phyloP scores from a whole-genome alignment of 2,797 vertebrate species.

The Amazona finschi region DNA sequence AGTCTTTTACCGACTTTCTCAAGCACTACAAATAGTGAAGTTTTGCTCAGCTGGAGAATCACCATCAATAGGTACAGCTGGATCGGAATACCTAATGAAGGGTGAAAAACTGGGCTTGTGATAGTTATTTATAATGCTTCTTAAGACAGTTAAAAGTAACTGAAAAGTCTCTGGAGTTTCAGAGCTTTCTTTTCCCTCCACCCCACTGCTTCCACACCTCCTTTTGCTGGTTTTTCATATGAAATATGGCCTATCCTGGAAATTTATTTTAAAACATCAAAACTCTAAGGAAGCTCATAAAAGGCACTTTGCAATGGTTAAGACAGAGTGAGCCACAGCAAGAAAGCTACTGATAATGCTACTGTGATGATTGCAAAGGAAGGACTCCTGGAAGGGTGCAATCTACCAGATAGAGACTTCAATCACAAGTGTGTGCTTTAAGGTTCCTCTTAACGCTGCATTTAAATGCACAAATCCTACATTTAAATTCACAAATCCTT shows the following conservation, averaged over 20 bases:
- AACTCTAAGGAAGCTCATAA: neutral
- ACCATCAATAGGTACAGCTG: slow-evolving; percentile 21
- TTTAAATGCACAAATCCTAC: neutral
- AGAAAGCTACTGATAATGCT: neutral
- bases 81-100: neutral
- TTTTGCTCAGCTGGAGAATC: slow-evolving; percentile 30
- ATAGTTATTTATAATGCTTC: neutral
- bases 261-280: neutral
- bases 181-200: slow-evolving; percentile 1
- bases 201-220: neutral
- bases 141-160: neutral
- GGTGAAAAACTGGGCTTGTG: neutral
- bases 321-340: neutral
- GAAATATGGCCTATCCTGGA: neutral
- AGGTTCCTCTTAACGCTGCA: neutral
- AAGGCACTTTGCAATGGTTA: neutral
- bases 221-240: neutral
- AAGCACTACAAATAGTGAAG: neutral
- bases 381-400: neutral
- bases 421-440: neutral
- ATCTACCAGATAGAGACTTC: neutral
- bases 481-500: neutral
- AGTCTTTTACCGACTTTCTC: slow-evolving; percentile 13
- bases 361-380: neutral
- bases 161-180: slow-evolving; percentile 14